These are phyloP conservation scores for Hycleus cichorii DNA, from an alignment of 1,140 invertebrate genomes.

Conservation along the genomic window DNA sequence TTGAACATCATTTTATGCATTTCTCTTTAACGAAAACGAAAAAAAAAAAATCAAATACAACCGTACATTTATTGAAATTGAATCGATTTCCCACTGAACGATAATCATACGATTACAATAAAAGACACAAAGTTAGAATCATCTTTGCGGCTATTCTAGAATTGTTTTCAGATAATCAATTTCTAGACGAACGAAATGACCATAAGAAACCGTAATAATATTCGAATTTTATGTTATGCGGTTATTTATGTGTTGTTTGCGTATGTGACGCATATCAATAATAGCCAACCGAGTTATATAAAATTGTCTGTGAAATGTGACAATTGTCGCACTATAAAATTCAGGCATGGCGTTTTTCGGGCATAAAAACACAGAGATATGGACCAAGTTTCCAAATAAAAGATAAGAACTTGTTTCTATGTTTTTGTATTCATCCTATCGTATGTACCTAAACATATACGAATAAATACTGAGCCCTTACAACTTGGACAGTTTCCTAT, in stretches of 20 bases:
- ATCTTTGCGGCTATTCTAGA: no score
- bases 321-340: constrained; percentile 20
- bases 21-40: no score
- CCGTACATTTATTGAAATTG: no score
- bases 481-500: constrained; percentile 17
- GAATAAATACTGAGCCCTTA: constrained; percentile 1
- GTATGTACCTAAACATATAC: no score
- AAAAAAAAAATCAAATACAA: no score
- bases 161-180: no score
- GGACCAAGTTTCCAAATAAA: constrained; percentile 27
- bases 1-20: no score
- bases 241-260: constrained; percentile 1
- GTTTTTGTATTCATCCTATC: constrained; percentile 5
- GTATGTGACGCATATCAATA: constrained; percentile 11
- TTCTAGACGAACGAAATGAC: no score
- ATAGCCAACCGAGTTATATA: neutral
- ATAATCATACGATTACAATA: no score
- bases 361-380: constrained; percentile 23
- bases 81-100: no score
- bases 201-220: no score
- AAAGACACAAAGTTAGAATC: no score
- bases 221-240: neutral
- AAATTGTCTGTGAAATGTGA: constrained; percentile 9
- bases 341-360: constrained; percentile 16
- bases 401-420: constrained; percentile 20